phyloP scores from a whole-genome alignment of 1,140 invertebrate species.

The Lucilia cuprina region DNA sequence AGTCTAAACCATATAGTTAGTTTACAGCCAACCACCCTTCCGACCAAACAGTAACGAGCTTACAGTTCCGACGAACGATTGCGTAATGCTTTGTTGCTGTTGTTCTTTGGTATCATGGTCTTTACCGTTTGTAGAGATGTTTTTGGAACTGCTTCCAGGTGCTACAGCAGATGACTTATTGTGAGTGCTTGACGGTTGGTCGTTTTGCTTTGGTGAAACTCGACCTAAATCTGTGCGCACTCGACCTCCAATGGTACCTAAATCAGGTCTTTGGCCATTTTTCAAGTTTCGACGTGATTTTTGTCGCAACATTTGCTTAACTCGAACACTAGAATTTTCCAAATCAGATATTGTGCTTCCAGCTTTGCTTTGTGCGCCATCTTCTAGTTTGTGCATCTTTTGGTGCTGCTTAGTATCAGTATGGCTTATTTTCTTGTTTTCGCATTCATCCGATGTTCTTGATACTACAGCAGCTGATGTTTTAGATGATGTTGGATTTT shows the following conservation, averaged over 20 bases:
- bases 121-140: constrained; percentile 7
- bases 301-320: constrained; percentile 59
- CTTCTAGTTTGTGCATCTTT: constrained; percentile 22
- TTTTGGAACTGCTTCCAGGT: not conserved
- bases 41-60: constrained; percentile 82
- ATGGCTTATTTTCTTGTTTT: not conserved
- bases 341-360: not conserved
- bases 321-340: constrained; percentile 45
- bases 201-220: constrained; percentile 51
- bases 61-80: constrained; percentile 73
- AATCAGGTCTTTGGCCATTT: constrained; percentile 63
- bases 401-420: not conserved
- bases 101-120: constrained; percentile 49
- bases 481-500: not conserved
- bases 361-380: constrained; percentile 3
- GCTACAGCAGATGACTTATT: not conserved
- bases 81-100: constrained; percentile 67
- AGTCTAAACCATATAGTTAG: too few relatives aligned
- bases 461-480: not conserved
- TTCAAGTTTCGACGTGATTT: constrained; percentile 56
- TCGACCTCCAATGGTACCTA: constrained; percentile 54
- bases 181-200: not conserved
- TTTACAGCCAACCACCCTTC: constrained; percentile 80
- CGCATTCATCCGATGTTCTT: not conserved
- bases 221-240: constrained; percentile 70